Percentiles rank a stretch among this genome's conserved stretches.
Evolutionary conservation across 2,797 vertebrate species (phyloP).

Genomic region (Fistularia commersonii): DNA sequence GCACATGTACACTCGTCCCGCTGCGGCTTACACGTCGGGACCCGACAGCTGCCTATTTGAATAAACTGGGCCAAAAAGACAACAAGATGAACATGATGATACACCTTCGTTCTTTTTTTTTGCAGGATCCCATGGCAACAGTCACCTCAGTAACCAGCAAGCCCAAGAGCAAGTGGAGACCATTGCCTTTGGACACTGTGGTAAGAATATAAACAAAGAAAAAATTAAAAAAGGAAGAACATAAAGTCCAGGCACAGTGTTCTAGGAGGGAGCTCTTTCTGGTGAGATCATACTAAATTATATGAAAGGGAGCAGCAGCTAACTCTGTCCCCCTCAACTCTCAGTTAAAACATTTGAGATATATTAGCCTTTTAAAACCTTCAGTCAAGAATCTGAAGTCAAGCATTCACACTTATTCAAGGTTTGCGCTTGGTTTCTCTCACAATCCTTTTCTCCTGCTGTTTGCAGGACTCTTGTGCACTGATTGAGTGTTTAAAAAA

Average conservation of each 20-base stretch:
- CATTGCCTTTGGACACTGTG: slow-evolving; percentile 94
- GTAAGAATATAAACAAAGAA: slow-evolving; percentile 67
- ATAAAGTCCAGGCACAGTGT: too few relatives aligned
- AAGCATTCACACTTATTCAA: background rate
- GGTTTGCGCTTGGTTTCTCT: too few relatives aligned
- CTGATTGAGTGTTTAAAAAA: too few relatives aligned
- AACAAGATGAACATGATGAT: slow-evolving; percentile 23
- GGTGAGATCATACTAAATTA: too few relatives aligned
- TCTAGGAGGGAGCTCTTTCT: too few relatives aligned
- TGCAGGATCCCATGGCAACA: slow-evolving; percentile 88
- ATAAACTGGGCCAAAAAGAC: slow-evolving; percentile 33
- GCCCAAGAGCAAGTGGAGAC: slow-evolving; percentile 98
- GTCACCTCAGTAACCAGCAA: slow-evolving; percentile 90
- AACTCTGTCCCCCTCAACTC: too few relatives aligned
- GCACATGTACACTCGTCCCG: background rate
- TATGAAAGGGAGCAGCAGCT: too few relatives aligned
- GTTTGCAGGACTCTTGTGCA: too few relatives aligned
- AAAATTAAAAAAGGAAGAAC: too few relatives aligned
- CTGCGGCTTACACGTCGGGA: slow-evolving; percentile 11
- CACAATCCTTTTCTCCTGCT: too few relatives aligned
- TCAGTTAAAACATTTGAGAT: too few relatives aligned
- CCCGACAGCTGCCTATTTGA: slow-evolving; percentile 10
- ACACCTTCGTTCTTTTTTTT: slow-evolving; percentile 41
- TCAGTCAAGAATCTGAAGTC: slow-evolving; percentile 1
- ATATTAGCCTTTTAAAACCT: too few relatives aligned